phyloP scores from a whole-genome alignment of 2,888 invertebrate species.

The Taenaris catops region DNA sequence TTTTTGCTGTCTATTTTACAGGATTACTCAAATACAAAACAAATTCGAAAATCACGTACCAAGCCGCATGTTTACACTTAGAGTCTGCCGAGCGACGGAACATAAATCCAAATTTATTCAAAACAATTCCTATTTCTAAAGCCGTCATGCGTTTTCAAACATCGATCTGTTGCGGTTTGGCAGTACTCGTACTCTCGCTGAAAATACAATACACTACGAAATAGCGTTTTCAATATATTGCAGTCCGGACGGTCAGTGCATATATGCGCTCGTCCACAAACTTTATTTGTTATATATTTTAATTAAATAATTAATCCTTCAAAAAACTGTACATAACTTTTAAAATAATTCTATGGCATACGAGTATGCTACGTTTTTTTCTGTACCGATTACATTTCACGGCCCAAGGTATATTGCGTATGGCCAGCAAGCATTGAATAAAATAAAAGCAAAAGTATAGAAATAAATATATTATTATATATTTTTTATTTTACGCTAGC shows the following conservation, averaged over 20 bases:
- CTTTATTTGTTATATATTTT: too few species aligned
- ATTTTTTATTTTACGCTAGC: constrained; percentile 27
- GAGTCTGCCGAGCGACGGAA: constrained; percentile 16
- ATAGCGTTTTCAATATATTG: neutral
- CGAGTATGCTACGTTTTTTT: too few species aligned
- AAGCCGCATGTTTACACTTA: constrained; percentile 16
- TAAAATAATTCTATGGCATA: too few species aligned
- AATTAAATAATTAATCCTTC: too few species aligned
- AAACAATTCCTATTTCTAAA: constrained; percentile 30
- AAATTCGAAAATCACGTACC: constrained; percentile 3
- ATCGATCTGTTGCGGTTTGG: constrained; percentile 16
- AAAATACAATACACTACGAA: neutral
- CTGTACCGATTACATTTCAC: too few species aligned
- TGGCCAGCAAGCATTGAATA: too few species aligned
- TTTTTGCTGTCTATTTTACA: neutral
- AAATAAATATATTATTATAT: too few species aligned
- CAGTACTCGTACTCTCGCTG: constrained; percentile 1
- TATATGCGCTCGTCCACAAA: too few species aligned
- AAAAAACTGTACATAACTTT: too few species aligned
- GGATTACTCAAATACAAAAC: constrained; percentile 1
- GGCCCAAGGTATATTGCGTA: too few species aligned
- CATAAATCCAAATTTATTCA: constrained; percentile 29
- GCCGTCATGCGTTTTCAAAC: constrained; percentile 20
- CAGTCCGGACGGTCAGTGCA: neutral
- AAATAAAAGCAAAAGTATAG: too few species aligned